Evolutionary conservation across 2,113 vertebrate species (phyloP), one percentile per base, ranked within the genome.

Genomic region (Chaetops frenatus): DNA sequence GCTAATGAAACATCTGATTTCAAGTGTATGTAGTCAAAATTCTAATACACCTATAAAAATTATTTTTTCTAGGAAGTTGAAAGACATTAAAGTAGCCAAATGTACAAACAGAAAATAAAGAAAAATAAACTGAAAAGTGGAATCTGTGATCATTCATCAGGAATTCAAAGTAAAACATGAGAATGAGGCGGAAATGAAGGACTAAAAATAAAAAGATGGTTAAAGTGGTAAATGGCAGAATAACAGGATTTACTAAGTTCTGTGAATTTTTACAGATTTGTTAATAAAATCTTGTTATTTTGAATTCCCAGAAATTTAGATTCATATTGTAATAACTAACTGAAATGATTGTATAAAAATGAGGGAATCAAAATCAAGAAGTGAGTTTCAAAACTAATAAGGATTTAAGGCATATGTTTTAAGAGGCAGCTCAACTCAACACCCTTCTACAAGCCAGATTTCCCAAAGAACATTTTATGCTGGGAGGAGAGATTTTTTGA

Each of bases 161-260:
- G 90, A 94, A 95, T 95, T 85, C 92, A 91, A 81, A 96, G 85
- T 92, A 91, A 95, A 97, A 92, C 88, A 94, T 93, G n/a, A 88
- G 47, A 96, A 86, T 69, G 38, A 96, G 86, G 82, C 70, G 77
- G 94, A 97, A 97, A 95, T 97, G 80, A 90, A 94, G 62, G 10
- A 83, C 92, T 96, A 81, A 95, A 97, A 96, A 95, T 94, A 94
- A 82, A 95, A 73, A 81, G 57, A 89, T 83, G 85, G 35, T 74
- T 90, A 60, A 82, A 89, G 86, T 60, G 51, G 67, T 71, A 93
- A 97, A 95, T 94, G 88, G 27, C 58, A 96, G 70, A 92, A 97
- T 83, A 97, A 87, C 86, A 90, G 58, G 57, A 77, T 96, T 96
- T 96, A 70, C 79, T 76, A 82, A 88, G 76, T 64, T 86, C 60